Evolutionary conservation across 2,797 vertebrate species (phyloP).

Genomic region (Pseudochaenichthys georgianus): DNA sequence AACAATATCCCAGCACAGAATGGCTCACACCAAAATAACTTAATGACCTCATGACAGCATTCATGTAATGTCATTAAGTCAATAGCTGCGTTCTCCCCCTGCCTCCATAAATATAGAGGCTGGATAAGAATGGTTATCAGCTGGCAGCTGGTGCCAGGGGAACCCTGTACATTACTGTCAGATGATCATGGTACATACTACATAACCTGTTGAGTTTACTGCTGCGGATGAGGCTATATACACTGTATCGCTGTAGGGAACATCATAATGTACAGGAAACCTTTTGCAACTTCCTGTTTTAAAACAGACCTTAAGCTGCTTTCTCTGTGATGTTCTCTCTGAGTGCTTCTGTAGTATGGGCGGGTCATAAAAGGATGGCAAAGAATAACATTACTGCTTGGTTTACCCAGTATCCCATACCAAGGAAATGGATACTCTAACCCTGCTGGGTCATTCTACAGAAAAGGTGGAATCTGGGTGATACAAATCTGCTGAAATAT

Average conservation of each 20-base stretch:
- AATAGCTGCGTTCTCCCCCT: not conserved
- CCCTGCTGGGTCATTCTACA: not conserved
- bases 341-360: not conserved
- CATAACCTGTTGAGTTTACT: not conserved
- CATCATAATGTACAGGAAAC: conserved; percentile 16
- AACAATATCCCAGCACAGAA: not conserved
- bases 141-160: not conserved
- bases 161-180: not conserved
- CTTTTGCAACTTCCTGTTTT: conserved; percentile 5
- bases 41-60: not conserved
- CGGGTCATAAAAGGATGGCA: not conserved
- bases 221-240: not conserved
- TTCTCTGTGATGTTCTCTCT: no score
- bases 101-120: not conserved
- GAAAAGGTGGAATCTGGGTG: no score
- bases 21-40: conserved; percentile 8
- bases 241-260: not conserved
- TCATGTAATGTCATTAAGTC: not conserved
- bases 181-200: not conserved
- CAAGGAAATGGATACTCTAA: not conserved
- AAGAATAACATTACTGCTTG: not conserved
- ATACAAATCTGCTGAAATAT: no score
- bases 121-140: conserved; percentile 1
- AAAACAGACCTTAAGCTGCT: not conserved
- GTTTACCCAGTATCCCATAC: not conserved